phyloP scores from a whole-genome alignment of 2,113 vertebrate genomes.

The Protomyctophum bolini region DNA sequence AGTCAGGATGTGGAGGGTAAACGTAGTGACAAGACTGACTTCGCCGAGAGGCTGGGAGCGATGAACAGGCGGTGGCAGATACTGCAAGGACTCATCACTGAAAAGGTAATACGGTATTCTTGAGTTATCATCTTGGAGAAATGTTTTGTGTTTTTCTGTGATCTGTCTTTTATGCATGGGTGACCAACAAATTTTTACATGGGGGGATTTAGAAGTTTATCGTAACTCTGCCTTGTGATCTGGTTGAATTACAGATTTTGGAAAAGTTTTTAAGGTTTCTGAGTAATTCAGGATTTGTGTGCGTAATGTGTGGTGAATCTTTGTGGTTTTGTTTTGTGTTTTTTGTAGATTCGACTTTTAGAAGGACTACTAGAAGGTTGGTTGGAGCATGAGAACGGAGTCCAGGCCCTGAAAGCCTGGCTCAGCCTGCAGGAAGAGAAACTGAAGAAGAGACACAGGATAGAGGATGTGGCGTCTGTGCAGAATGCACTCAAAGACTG shows the following conservation, averaged over 20 bases:
- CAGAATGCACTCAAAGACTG: constrained; percentile 93
- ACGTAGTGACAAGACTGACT: constrained; percentile 95
- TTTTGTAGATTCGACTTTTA: constrained; percentile 86
- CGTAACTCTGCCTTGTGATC: too few relatives aligned
- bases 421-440: constrained; percentile 87
- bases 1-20: constrained; percentile 96
- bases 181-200: too few relatives aligned
- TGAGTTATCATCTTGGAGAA: neutral
- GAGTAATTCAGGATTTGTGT: constrained; percentile 4
- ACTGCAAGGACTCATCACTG: constrained; percentile 87
- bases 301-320: too few relatives aligned
- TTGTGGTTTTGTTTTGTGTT: constrained; percentile 4
- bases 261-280: neutral
- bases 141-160: constrained; percentile 4
- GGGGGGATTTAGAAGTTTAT: too few relatives aligned
- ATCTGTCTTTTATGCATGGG: too few relatives aligned
- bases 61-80: constrained; percentile 98
- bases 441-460: constrained; percentile 85
- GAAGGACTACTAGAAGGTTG: constrained; percentile 90
- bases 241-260: neutral
- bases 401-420: constrained; percentile 89
- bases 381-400: constrained; percentile 89
- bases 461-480: constrained; percentile 91
- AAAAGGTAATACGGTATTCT: constrained; percentile 85
- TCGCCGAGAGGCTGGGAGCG: constrained; percentile 92